phyloP scores from a whole-genome alignment of 2,797 vertebrate species.

The Scolopax rusticola region DNA sequence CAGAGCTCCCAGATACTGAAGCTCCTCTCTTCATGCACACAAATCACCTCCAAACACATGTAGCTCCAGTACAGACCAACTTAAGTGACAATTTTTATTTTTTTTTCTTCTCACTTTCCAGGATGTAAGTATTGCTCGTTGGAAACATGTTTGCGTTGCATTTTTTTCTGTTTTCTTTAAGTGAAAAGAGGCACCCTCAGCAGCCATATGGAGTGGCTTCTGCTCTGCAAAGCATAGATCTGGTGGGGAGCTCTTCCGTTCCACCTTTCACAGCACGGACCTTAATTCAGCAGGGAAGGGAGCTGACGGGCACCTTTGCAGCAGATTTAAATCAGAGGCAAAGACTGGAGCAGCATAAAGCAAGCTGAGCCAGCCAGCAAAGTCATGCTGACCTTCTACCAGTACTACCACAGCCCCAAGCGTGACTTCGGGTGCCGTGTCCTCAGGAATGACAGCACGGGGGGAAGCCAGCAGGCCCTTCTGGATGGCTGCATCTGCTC shows the following conservation, averaged over 20 bases:
- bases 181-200: neutral
- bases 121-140: neutral
- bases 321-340: conserved; percentile 2
- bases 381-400: neutral
- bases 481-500: neutral
- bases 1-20: neutral
- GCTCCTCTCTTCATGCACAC: neutral
- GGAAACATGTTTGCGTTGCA: neutral
- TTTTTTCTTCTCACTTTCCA: neutral
- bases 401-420: neutral
- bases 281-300: neutral
- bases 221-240: neutral
- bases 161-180: conserved; percentile 15
- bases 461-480: neutral
- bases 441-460: neutral
- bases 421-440: fast-evolving
- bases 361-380: neutral
- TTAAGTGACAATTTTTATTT: neutral
- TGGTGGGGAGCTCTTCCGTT: neutral
- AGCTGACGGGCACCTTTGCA: neutral
- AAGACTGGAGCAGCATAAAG: neutral
- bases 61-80: neutral
- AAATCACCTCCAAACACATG: neutral
- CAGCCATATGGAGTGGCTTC: neutral
- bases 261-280: neutral